phyloP scores from a whole-genome alignment of 2,888 invertebrate species.

The Lamellibrachia columna region DNA sequence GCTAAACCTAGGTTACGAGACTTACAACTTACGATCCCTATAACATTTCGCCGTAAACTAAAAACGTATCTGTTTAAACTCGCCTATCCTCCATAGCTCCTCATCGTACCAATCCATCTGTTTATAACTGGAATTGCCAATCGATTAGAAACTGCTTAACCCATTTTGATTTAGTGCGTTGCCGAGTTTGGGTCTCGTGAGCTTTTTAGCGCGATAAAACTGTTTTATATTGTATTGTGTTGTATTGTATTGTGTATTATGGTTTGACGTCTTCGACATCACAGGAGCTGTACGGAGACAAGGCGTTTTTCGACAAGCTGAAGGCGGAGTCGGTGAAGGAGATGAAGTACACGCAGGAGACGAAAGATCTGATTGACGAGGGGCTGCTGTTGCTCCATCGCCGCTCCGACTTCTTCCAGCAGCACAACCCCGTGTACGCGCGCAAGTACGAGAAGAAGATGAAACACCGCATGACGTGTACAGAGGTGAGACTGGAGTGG shows the following conservation, averaged over 20 bases:
- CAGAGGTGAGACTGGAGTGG: background rate
- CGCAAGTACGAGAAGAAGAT: conserved; percentile 1
- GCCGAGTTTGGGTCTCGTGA: too few relatives aligned
- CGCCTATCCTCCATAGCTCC: too few relatives aligned
- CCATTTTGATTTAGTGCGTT: too few relatives aligned
- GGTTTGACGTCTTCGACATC: background rate
- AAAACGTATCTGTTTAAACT: too few relatives aligned
- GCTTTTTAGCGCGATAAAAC: too few relatives aligned
- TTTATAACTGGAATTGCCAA: too few relatives aligned
- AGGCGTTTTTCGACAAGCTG: conserved; percentile 2
- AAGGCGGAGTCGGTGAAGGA: background rate
- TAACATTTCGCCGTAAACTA: too few relatives aligned
- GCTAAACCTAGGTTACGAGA: too few relatives aligned
- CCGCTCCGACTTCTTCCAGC: background rate
- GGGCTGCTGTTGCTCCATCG: background rate
- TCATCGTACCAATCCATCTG: too few relatives aligned
- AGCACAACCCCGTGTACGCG: background rate
- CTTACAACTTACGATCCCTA: too few relatives aligned
- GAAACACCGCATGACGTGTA: background rate
- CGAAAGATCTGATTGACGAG: background rate
- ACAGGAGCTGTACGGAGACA: conserved; percentile 3
- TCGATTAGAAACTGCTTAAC: too few relatives aligned
- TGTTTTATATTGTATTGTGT: background rate
- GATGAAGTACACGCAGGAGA: background rate
- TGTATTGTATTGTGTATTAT: background rate